These are phyloP conservation scores for Drosophila oshimai DNA, from an alignment of 1,140 invertebrate species.

Conservation along the genomic window DNA sequence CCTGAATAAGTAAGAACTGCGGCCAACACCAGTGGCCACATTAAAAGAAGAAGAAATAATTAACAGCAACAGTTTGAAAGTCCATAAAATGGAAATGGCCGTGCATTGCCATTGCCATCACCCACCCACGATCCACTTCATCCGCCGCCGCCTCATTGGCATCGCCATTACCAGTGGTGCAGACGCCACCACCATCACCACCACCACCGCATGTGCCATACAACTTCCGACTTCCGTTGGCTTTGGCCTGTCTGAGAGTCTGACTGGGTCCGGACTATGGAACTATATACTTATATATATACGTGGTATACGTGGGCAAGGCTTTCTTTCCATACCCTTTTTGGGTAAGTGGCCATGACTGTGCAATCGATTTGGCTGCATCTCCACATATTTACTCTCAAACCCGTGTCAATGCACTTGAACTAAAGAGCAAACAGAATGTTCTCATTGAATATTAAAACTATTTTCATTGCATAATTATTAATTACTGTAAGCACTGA, in stretches of 20 bases:
- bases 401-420: conserved; percentile 21
- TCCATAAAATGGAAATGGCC: conserved; percentile 78
- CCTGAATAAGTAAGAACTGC: conserved; percentile 58
- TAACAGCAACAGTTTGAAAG: conserved; percentile 81
- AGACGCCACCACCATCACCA: conserved; percentile 18
- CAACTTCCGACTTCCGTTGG: conserved; percentile 76
- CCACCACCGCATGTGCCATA: conserved; percentile 71
- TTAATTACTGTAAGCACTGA: background rate
- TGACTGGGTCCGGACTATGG: background rate
- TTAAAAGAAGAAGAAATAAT: conserved; percentile 81
- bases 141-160: conserved; percentile 21
- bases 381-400: background rate
- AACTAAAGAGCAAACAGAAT: background rate
- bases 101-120: conserved; percentile 16
- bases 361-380: conserved; percentile 17
- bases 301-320: background rate
- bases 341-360: conserved; percentile 23
- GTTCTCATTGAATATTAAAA: background rate
- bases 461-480: background rate
- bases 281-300: background rate
- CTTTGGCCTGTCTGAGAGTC: conserved; percentile 38
- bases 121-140: background rate
- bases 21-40: conserved; percentile 65
- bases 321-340: conserved; percentile 25
- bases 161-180: conserved; percentile 37